Percentiles rank a stretch among this genome's conserved stretches.
These are phyloP conservation scores for Nothoprocta perdicaria DNA, from an alignment of 2,113 vertebrate species.

Conservation along the genomic window DNA sequence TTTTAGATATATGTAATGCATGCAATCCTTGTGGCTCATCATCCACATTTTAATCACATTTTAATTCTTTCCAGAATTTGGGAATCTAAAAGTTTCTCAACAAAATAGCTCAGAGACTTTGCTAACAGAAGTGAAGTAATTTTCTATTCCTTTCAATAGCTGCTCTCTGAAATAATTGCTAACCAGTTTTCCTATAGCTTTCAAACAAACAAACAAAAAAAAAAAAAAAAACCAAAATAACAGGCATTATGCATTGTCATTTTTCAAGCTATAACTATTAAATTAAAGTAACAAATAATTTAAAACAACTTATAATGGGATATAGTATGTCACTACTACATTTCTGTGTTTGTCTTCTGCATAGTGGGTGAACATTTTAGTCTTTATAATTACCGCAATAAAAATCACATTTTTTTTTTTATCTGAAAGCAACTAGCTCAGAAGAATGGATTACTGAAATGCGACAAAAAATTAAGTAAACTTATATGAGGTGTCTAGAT, in stretches of 20 bases:
- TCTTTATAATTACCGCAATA: neutral
- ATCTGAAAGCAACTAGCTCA: neutral
- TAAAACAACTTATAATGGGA: neutral
- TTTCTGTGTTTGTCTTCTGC: neutral
- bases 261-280: neutral
- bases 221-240: no score
- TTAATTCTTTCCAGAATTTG: neutral
- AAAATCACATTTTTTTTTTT: neutral
- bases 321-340: neutral
- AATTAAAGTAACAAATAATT: neutral
- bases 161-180: neutral
- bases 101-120: neutral
- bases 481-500: neutral
- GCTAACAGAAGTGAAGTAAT: neutral
- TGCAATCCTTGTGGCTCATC: neutral
- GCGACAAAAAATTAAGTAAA: neutral
- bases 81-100: neutral
- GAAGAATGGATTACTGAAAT: neutral
- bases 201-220: neutral
- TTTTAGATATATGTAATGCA: neutral
- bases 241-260: neutral
- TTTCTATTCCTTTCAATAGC: neutral
- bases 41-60: neutral
- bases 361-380: neutral
- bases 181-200: neutral